Evolutionary conservation across 35 echinoderm and acorn worm species (phyloP), one percentile per base, ranked within the genome.

Genomic region (Amphiura filiformis): DNA sequence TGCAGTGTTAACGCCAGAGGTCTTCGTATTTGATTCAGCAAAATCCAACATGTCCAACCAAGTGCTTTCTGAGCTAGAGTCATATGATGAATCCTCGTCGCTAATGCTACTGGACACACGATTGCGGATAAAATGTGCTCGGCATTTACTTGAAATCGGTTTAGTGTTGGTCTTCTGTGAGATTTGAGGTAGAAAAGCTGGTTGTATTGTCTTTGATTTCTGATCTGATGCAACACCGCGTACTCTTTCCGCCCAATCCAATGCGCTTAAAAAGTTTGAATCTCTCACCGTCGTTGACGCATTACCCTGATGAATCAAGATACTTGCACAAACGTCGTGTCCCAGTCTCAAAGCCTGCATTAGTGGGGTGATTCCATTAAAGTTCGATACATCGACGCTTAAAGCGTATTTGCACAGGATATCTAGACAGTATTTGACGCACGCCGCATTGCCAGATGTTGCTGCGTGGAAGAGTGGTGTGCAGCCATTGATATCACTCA

Each of bases 251-350:
- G 94, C 94, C 94, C 94, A 96, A 35, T 95, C 86, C 31, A 65
- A 40, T 13, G 93, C 93, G 35, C 65, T 95, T 28, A 86, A 81
- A 32, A 84, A 91, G 38, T 85, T 81, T 34, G 76, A 75, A 47
- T 95, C 93, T 0, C 85, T 65, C 31, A 91, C 76, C 13, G 89
- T 91, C 13, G 86, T 87, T 0, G 93, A 95, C 33, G 93, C 93
- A 18, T 91, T 86, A 0, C 94, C 94, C 57, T 96, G 94, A 35
- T 89, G 82, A n/a, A 96, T 52, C 35, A 96, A 77, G 4, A 96
- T 91, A 85, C 90, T 96, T 0, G 94, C 94, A 26, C 86, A 89
- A 1, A 96, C 94, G 81, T 96, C 94, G 61, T 92, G 81, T 44
- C 87, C 90, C 0, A 85, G 57, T 34, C 90, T 76, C 32, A 96